Evolutionary conservation across 2,888 invertebrate genomes (phyloP).

Genomic region (Lasioglossum oenotherae): DNA sequence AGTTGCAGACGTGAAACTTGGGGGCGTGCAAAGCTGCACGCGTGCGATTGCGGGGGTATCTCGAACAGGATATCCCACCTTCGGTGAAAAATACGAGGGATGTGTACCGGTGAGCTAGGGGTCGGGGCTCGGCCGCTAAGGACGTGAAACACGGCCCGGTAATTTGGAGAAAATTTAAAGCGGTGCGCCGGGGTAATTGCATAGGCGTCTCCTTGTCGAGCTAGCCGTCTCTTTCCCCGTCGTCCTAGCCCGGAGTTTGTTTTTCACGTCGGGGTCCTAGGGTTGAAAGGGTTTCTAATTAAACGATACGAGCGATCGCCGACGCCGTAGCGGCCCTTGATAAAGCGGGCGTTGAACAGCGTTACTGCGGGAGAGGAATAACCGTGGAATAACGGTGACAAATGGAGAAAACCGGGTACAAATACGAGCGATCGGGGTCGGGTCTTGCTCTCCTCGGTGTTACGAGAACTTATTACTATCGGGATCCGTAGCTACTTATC

Average conservation of each 20-base stretch:
- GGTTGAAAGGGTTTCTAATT: conserved; percentile 48
- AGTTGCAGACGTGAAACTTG: background rate
- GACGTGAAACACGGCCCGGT: conserved; percentile 69
- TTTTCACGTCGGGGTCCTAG: conserved; percentile 18
- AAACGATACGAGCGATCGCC: conserved; percentile 42
- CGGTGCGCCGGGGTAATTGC: conserved; percentile 62
- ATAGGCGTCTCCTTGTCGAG: conserved; percentile 51
- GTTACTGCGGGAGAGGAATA: background rate
- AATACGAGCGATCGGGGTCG: conserved; percentile 34
- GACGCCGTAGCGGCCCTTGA: background rate
- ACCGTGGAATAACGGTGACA: background rate
- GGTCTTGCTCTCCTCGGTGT: conserved; percentile 10
- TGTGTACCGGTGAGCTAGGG: conserved; percentile 23
- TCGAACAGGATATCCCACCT: background rate
- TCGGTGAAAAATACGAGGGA: conserved; percentile 39
- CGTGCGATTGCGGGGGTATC: background rate
- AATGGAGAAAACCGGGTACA: conserved; percentile 29
- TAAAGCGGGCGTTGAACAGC: conserved; percentile 15
- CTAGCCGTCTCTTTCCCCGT: background rate
- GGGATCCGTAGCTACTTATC: conserved; percentile 55
- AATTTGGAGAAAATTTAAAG: conserved; percentile 72
- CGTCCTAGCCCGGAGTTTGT: conserved; percentile 19
- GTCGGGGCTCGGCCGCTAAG: conserved; percentile 40
- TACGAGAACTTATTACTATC: conserved; percentile 62
- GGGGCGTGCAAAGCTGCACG: background rate